Conservation (phyloP, 1,140 invertebrate species). For the Campodea augens region DNA sequence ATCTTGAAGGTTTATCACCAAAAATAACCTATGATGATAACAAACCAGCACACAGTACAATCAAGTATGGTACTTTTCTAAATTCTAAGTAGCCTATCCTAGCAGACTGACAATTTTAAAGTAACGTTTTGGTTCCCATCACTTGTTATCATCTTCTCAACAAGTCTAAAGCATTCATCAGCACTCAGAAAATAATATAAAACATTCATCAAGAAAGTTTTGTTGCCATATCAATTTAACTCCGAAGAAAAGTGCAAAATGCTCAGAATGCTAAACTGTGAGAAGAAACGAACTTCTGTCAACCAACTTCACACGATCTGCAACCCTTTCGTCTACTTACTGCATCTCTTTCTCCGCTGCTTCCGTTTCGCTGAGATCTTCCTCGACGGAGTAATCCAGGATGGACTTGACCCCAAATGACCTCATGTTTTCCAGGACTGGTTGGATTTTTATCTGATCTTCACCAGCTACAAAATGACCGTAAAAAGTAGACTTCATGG, state of each 20-base stretch:
- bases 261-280: not conserved
- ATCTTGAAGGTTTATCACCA: too few species aligned
- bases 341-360: conserved; percentile 77
- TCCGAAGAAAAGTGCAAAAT: not conserved
- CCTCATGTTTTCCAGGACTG: conserved; percentile 57
- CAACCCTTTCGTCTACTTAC: conserved; percentile 34
- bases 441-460: conserved; percentile 68
- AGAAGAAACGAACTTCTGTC: not conserved
- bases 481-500: conserved; percentile 93
- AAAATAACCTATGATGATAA: too few species aligned
- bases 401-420: conserved; percentile 97
- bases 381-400: conserved; percentile 95
- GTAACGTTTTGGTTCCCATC: too few species aligned
- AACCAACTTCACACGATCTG: not conserved
- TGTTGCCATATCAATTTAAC: too few species aligned
- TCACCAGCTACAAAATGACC: conserved; percentile 97
- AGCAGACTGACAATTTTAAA: too few species aligned
- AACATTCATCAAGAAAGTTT: too few species aligned
- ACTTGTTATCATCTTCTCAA: too few species aligned
- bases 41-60: too few species aligned
- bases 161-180: too few species aligned
- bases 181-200: too few species aligned
- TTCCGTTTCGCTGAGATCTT: conserved; percentile 79
- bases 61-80: too few species aligned
- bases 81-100: too few species aligned